Conservation (phyloP, 1,140 invertebrate species). For the Rhagoletis zephyria region DNA sequence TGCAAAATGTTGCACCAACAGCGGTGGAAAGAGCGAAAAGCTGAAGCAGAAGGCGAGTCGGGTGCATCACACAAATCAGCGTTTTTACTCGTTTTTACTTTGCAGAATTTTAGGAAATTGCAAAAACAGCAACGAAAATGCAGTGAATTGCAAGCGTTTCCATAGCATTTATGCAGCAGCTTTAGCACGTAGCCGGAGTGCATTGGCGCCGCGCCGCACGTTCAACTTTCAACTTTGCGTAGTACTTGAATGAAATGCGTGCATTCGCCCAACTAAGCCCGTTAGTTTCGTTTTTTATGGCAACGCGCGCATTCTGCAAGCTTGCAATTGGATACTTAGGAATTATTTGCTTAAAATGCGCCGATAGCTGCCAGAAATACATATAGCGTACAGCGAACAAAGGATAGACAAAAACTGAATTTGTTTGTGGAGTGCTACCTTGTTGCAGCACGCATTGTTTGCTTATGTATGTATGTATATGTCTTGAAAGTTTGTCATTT, state of each 20-base stretch:
- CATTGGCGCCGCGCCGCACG: slow-evolving; percentile 41
- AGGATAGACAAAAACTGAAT: not conserved
- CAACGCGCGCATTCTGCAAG: not conserved
- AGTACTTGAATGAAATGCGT: slow-evolving; percentile 1
- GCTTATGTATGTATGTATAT: not conserved
- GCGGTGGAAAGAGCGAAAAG: not conserved
- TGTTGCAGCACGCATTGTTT: not conserved
- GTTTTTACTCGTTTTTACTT: not conserved
- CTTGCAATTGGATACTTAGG: not conserved
- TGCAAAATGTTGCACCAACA: slow-evolving; percentile 18
- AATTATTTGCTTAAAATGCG: not conserved
- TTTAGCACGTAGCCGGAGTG: not conserved
- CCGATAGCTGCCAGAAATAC: not conserved
- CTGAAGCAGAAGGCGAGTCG: not conserved
- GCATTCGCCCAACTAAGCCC: not conserved
- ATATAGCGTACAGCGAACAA: not conserved
- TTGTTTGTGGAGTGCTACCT: not conserved
- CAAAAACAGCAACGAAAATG: slow-evolving; percentile 24
- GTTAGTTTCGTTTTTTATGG: not conserved
- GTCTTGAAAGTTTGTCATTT: not conserved
- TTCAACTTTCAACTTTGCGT: slow-evolving; percentile 57
- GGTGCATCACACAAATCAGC: slow-evolving; percentile 14
- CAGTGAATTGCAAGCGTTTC: not conserved
- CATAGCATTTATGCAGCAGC: not conserved
- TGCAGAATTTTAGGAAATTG: not conserved